Evolutionary conservation across 2,113 vertebrate species (phyloP).

Genomic region (Corythaeola cristata): DNA sequence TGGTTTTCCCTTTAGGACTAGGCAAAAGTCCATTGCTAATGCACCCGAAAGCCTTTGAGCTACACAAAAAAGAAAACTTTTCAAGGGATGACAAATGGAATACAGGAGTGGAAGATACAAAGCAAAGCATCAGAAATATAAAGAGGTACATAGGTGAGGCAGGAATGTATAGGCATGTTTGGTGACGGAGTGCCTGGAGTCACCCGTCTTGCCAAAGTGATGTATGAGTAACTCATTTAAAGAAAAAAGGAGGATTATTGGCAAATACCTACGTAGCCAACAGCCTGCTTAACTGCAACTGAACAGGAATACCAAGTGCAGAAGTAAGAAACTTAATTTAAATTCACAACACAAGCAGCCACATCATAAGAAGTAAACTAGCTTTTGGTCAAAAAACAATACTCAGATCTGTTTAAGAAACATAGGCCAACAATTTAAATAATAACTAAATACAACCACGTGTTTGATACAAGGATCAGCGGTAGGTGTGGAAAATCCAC

Average conservation of each 20-base stretch:
- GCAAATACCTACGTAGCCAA: not conserved
- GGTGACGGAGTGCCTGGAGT: not conserved
- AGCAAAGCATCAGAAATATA: not conserved
- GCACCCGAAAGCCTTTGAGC: not conserved
- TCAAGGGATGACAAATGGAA: not conserved
- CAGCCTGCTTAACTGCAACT: not conserved
- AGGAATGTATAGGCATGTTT: accelerated
- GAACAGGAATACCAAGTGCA: not conserved
- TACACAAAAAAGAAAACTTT: not conserved
- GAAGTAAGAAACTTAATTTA: not conserved
- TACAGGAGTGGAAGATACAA: not conserved
- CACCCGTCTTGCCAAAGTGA: not conserved
- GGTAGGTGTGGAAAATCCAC: not conserved
- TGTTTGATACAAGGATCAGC: not conserved
- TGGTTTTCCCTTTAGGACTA: not conserved
- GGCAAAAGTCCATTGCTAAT: not conserved
- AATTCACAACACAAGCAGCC: not conserved
- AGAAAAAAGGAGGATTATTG: not conserved
- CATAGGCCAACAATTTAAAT: not conserved
- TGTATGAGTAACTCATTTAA: accelerated
- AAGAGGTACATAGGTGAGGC: not conserved
- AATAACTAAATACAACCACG: accelerated
- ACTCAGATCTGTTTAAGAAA: not conserved
- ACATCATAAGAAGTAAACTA: not conserved
- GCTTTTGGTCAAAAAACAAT: not conserved